Evolutionary conservation across 2,797 vertebrate species (phyloP).

Genomic region (Hippopotamyrus pictus): DNA sequence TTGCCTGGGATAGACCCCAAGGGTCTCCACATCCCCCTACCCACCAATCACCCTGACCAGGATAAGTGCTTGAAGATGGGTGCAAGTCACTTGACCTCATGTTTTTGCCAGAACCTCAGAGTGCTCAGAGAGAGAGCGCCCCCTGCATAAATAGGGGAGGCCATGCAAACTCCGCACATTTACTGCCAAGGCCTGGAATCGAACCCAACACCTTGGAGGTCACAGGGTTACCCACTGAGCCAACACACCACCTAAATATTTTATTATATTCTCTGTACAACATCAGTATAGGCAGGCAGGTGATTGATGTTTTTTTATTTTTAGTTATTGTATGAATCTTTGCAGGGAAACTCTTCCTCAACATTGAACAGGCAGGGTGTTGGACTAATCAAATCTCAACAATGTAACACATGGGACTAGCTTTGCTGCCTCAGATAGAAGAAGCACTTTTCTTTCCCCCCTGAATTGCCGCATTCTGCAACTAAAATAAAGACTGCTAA

Average conservation of each 20-base stretch:
- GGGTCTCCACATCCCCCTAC: neutral
- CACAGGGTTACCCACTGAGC: neutral
- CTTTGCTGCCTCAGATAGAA: neutral
- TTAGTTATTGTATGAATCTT: neutral
- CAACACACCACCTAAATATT: neutral
- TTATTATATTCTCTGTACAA: neutral
- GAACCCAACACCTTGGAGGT: neutral
- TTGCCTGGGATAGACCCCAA: neutral
- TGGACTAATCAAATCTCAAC: neutral
- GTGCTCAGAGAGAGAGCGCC: neutral
- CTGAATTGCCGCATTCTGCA: neutral
- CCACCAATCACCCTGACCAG: neutral
- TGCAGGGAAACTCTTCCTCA: neutral
- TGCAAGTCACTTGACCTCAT: neutral
- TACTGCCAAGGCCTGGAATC: neutral
- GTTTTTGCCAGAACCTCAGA: neutral
- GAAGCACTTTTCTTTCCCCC: neutral
- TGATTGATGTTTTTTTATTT: neutral
- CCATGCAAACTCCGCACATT: neutral
- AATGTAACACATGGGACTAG: neutral
- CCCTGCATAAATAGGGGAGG: neutral
- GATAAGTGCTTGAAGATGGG: neutral
- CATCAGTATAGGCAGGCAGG: neutral
- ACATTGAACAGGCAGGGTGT: neutral
- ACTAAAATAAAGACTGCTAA: neutral